Conservation (phyloP, 2,113 vertebrate species). For the Aegithalos caudatus region DNA sequence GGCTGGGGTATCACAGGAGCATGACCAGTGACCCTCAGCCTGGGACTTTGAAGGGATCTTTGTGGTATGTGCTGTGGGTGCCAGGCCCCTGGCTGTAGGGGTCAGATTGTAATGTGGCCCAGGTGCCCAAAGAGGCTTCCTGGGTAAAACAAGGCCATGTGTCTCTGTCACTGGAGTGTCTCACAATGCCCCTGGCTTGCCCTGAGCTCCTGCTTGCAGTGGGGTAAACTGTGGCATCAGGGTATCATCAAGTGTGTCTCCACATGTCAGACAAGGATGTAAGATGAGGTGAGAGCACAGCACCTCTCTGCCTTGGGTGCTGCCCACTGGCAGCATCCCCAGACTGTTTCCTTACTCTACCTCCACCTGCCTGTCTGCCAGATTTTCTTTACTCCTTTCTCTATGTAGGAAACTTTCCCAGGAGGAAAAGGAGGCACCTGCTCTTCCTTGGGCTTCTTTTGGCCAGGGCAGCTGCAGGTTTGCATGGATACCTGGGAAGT, state of each 20-base stretch:
- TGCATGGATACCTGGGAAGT: not conserved
- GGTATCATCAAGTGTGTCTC: not conserved
- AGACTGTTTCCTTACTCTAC: not conserved
- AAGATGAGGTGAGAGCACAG: not conserved
- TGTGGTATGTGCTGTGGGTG: not conserved
- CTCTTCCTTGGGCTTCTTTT: not conserved
- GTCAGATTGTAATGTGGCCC: not conserved
- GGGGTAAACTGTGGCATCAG: not conserved
- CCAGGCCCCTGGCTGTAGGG: not conserved
- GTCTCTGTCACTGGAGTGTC: not conserved
- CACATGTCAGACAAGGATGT: not conserved
- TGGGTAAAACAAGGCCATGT: not conserved
- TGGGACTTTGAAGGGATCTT: rapidly evolving
- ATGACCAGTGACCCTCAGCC: rapidly evolving
- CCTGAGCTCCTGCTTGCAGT: too few species aligned
- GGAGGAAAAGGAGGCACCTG: not conserved
- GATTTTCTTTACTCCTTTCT: not conserved
- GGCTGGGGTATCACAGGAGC: not conserved
- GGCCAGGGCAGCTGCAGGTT: not conserved
- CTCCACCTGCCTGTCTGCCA: not conserved
- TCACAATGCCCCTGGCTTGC: not conserved
- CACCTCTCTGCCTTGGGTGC: too few species aligned
- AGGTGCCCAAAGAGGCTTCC: not conserved
- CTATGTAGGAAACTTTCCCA: not conserved
- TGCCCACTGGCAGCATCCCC: rapidly evolving